Percentiles rank a stretch among this genome's conserved stretches.
phyloP scores from a whole-genome alignment of 2,797 vertebrate species.

The Darevskia mixta region DNA sequence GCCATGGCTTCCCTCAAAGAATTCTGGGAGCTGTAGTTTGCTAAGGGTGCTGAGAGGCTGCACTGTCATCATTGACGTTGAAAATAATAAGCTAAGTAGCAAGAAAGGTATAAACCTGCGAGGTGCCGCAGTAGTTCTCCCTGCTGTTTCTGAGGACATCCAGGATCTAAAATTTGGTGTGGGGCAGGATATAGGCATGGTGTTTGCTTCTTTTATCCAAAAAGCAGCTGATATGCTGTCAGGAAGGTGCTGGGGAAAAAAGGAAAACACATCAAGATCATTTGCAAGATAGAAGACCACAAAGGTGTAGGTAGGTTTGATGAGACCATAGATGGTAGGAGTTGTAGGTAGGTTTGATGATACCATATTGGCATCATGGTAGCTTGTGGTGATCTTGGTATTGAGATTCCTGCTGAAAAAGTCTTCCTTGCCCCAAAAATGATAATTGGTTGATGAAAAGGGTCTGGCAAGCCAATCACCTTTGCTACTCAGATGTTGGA shows the following conservation, averaged over 20 bases:
- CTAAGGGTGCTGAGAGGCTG: constrained; percentile 76
- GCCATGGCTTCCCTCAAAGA: no score
- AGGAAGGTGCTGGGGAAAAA: constrained; percentile 92
- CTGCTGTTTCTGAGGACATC: constrained; percentile 93
- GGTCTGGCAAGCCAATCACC: constrained; percentile 94
- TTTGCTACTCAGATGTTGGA: constrained; percentile 99
- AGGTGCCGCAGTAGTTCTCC: constrained; percentile 93
- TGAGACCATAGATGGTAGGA: background rate
- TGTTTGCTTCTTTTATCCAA: constrained; percentile 98
- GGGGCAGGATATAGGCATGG: constrained; percentile 94
- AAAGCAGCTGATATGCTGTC: constrained; percentile 92
- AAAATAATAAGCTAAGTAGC: constrained; percentile 95
- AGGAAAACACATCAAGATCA: constrained; percentile 98
- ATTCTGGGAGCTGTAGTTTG: background rate
- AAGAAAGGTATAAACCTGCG: constrained; percentile 98
- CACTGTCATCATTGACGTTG: constrained; percentile 88
- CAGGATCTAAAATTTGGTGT: constrained; percentile 93
- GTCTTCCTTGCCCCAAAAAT: constrained; percentile 98
- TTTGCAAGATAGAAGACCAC: constrained; percentile 98
- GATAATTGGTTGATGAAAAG: constrained; percentile 99
- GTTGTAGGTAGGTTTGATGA: constrained; percentile 90
- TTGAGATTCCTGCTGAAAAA: constrained; percentile 97
- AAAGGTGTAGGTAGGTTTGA: constrained; percentile 93
- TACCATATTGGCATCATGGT: constrained; percentile 98
- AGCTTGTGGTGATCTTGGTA: constrained; percentile 95